Base-by-base conservation (phyloP, 2,113 vertebrate genomes). In the Cettia cetti region DNA sequence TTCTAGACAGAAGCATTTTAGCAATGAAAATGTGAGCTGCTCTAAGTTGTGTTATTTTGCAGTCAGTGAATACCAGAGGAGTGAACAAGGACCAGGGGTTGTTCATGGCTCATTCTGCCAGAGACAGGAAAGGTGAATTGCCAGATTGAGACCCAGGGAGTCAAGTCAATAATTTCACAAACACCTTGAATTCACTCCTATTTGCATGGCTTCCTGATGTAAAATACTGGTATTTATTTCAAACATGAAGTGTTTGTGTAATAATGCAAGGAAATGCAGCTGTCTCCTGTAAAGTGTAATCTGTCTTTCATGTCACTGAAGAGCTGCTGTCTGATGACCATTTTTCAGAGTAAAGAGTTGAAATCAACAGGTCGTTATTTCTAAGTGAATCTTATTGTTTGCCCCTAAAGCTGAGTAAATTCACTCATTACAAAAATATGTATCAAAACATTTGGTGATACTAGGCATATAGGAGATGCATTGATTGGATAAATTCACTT, bases 291-390 rank as follows among this genome's bases (percentile, higher is more conserved):
- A 23, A 66, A 68, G 79, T 75, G 14, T 42, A 50, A 5, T 44
- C 35, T 56, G 24, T 74, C 33, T 93, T 79, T 93, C 22, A 13
- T 30, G n/a, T 31, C 78, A 19, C 47, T 70, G 37, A 89, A 66
- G 47, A 95, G 40, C 45, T 86, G 52, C 83, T 92, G 44, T 82
- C 79, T 63, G 45, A 72, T 72, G 23, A 86, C 35, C 78, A 4
- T 75, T 33, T 81, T 74, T 95, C 82, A 89, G 69, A 84, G 70
- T 93, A 91, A 65, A 92, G 70, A 44, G 13, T 47, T 92, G 76
- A 96, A 69, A 85, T 63, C 12, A 89, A 82, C 42, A 80, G 26
- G 86, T 92, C 56, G 2, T 66, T 66, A 28, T 89, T 90, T 89
- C 54, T 71, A 79, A 93, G 68, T 63, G 23, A 37, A 52, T 61